Percentiles rank a stretch among this genome's conserved stretches.
phyloP scores from a whole-genome alignment of 2,888 invertebrate species.

The Clusia tigrina region DNA sequence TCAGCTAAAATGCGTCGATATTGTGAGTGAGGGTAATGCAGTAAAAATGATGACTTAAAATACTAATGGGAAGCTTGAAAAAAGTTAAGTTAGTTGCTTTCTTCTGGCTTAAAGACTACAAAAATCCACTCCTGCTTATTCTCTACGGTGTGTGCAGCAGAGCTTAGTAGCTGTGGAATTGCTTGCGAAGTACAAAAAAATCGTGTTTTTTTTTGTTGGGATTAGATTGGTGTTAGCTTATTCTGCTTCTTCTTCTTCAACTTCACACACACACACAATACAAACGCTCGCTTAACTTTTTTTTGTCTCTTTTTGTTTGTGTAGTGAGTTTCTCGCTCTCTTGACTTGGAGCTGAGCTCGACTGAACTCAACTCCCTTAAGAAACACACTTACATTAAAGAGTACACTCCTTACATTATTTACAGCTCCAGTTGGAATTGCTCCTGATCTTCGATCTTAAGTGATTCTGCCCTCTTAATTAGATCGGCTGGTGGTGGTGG shows the following conservation, averaged over 20 bases:
- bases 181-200: slow-evolving; percentile 33
- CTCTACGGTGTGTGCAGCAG: too few relatives aligned
- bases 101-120: not conserved
- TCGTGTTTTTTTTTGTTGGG: too few relatives aligned
- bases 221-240: not conserved
- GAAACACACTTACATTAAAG: too few relatives aligned
- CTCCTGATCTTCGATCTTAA: slow-evolving; percentile 62
- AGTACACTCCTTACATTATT: too few relatives aligned
- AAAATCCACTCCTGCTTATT: not conserved
- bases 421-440: slow-evolving; percentile 64
- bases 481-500: slow-evolving; percentile 55
- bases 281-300: too few relatives aligned
- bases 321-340: slow-evolving; percentile 41
- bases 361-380: too few relatives aligned
- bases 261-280: too few relatives aligned
- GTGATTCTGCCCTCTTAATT: slow-evolving; percentile 49
- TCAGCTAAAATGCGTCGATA: slow-evolving; percentile 22
- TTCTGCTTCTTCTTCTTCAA: too few relatives aligned
- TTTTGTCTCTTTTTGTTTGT: slow-evolving; percentile 31
- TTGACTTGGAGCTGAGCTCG: too few relatives aligned
- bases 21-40: not conserved
- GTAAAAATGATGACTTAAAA: not conserved
- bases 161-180: slow-evolving; percentile 31
- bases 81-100: not conserved
- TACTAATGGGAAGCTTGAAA: not conserved